phyloP scores from a whole-genome alignment of 1,140 invertebrate species.

The Drosophila pseudoobscura region DNA sequence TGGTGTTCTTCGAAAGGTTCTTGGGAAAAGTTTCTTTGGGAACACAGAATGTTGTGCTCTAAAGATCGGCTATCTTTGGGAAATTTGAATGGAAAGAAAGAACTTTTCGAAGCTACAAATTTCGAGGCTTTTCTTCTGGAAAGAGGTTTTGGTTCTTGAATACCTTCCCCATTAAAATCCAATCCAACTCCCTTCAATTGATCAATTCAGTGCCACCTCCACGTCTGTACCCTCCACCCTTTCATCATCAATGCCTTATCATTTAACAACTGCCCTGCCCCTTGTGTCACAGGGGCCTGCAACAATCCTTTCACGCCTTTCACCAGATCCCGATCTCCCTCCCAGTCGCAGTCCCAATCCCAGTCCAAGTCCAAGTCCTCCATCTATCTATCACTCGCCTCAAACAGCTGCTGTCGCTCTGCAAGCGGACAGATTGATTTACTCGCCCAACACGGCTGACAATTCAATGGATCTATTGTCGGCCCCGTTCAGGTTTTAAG shows the following conservation, averaged over 20 bases:
- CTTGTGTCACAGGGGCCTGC: slow-evolving; percentile 5
- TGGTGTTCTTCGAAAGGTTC: slow-evolving; percentile 14
- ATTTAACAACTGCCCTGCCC: slow-evolving; percentile 29
- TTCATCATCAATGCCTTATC: slow-evolving; percentile 51
- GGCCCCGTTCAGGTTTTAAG: slow-evolving; percentile 6
- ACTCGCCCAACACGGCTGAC: slow-evolving; percentile 42
- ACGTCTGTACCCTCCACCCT: background rate
- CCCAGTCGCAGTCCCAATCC: too few species aligned
- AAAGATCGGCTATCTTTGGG: too few species aligned
- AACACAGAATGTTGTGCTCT: background rate
- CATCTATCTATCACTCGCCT: background rate
- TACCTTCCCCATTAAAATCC: too few species aligned
- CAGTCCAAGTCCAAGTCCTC: background rate
- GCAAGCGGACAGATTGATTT: slow-evolving; percentile 60
- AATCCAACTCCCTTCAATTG: slow-evolving; percentile 28
- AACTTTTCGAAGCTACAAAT: too few species aligned
- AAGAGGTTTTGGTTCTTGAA: too few species aligned
- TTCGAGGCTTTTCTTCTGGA: too few species aligned
- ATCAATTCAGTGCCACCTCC: slow-evolving; percentile 32
- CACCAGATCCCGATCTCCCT: slow-evolving; percentile 30
- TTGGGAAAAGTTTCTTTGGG: too few species aligned
- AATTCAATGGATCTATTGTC: slow-evolving; percentile 62
- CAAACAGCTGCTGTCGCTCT: slow-evolving; percentile 46
- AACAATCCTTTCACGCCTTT: slow-evolving; percentile 77
- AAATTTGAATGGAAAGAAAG: too few species aligned